Conservation (phyloP, 2,797 vertebrate genomes). For the Chelonia mydas region DNA sequence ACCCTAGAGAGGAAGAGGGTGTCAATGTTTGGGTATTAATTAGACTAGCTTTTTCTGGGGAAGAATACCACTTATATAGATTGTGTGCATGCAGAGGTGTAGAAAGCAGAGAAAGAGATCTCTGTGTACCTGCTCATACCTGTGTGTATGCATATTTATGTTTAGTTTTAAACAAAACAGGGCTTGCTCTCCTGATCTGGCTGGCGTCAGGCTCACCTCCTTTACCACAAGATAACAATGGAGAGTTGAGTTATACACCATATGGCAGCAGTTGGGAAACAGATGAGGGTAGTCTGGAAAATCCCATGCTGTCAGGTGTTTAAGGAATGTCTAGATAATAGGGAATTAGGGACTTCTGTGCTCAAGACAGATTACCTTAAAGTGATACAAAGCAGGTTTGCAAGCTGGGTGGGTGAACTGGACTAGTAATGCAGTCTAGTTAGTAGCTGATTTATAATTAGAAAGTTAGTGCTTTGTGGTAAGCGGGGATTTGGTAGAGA, state of each 20-base stretch:
- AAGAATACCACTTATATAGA: not conserved
- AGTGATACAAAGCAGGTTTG: conserved; percentile 44
- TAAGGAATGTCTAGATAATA: conserved; percentile 54
- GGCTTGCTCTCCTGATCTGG: conserved; percentile 58
- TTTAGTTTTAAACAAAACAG: conserved; percentile 40
- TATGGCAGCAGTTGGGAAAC: conserved; percentile 61
- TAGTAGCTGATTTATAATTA: not conserved
- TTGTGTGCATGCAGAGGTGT: accelerated
- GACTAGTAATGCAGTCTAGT: not conserved
- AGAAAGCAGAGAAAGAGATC: not conserved
- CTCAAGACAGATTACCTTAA: conserved; percentile 2
- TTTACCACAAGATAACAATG: conserved; percentile 43
- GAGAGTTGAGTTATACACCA: conserved; percentile 31
- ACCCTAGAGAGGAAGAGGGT: not conserved
- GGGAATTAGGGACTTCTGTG: conserved; percentile 23
- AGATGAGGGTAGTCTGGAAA: conserved; percentile 64
- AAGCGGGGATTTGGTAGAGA: not conserved
- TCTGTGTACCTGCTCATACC: not conserved
- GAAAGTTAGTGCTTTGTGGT: conserved; percentile 24
- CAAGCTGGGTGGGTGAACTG: not conserved
- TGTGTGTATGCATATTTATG: not conserved
- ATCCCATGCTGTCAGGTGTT: conserved; percentile 62
- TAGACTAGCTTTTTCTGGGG: conserved; percentile 1
- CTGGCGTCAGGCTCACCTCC: conserved; percentile 49
- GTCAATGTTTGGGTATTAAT: not conserved